A percentile compares a stretch with the other conserved stretches of the same genome.
These are phyloP conservation scores for Pluvialis apricaria DNA, from an alignment of 2,113 vertebrate species.

Conservation along the genomic window DNA sequence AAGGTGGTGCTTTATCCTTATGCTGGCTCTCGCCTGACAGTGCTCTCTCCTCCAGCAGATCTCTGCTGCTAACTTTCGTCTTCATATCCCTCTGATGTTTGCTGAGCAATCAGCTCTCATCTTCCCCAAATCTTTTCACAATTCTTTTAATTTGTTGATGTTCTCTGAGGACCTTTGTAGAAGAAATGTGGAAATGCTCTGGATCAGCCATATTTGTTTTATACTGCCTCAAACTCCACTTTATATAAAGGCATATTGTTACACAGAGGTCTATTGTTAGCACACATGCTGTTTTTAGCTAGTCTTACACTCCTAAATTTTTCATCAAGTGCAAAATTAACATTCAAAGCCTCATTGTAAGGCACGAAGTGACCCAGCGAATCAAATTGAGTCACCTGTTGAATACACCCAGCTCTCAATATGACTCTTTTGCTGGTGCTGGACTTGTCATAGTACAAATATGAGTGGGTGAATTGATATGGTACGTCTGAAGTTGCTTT, in stretches of 20 bases:
- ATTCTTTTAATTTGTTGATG: neutral
- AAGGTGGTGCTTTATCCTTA: neutral
- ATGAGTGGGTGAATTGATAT: conserved; percentile 27
- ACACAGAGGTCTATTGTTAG: neutral
- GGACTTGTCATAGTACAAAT: neutral
- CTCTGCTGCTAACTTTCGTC: neutral
- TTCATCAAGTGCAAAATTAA: neutral
- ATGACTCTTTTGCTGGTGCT: neutral
- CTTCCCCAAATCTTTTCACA: neutral
- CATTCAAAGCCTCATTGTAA: neutral
- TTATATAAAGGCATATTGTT: neutral
- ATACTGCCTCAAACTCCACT: neutral
- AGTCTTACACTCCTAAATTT: neutral
- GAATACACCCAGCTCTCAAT: neutral
- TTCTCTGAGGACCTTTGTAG: neutral
- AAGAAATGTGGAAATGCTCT: neutral
- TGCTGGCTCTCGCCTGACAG: neutral
- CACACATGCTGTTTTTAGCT: neutral
- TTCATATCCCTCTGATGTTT: neutral
- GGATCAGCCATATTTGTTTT: neutral
- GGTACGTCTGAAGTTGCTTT: conserved; percentile 40
- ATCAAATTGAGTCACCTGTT: conserved; percentile 10
- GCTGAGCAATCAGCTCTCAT: neutral
- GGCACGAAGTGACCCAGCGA: neutral
- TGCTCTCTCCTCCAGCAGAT: neutral